A percentile compares a stretch with the other conserved stretches of the same genome.
Conservation (phyloP, 2,113 vertebrate species). For the Microtus richardsoni region DNA sequence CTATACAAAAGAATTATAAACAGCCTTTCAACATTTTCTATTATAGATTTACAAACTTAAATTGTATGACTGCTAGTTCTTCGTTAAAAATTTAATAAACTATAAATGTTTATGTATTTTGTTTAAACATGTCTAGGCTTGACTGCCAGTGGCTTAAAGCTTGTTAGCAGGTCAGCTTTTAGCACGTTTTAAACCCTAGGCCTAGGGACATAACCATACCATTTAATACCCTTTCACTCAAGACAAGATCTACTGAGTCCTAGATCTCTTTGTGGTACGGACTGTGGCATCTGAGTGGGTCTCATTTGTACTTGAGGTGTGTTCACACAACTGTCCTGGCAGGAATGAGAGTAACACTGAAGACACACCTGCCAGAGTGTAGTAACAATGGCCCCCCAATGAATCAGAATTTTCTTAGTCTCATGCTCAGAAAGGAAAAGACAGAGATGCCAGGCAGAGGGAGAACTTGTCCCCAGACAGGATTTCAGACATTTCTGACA, state of each 20-base stretch:
- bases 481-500: not conserved
- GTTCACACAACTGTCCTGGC: not conserved
- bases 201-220: not conserved
- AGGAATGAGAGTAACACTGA: not conserved
- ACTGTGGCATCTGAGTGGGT: not conserved
- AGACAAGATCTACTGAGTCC: not conserved
- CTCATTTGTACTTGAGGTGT: not conserved
- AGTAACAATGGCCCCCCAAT: not conserved
- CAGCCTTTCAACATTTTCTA: conserved; percentile 84
- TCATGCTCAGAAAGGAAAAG: not conserved
- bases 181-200: not conserved
- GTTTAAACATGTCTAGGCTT: conserved; percentile 36
- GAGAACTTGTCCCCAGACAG: not conserved
- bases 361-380: not conserved
- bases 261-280: not conserved
- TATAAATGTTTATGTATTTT: not conserved
- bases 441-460: not conserved
- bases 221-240: not conserved
- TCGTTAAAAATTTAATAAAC: conserved; percentile 66
- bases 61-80: conserved; percentile 62
- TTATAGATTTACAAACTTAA: conserved; percentile 72
- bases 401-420: not conserved
- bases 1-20: conserved; percentile 90
- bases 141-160: not conserved
- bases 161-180: not conserved